Evolutionary conservation across 2,888 invertebrate genomes (phyloP).

Genomic region (Panorpa germanica): DNA sequence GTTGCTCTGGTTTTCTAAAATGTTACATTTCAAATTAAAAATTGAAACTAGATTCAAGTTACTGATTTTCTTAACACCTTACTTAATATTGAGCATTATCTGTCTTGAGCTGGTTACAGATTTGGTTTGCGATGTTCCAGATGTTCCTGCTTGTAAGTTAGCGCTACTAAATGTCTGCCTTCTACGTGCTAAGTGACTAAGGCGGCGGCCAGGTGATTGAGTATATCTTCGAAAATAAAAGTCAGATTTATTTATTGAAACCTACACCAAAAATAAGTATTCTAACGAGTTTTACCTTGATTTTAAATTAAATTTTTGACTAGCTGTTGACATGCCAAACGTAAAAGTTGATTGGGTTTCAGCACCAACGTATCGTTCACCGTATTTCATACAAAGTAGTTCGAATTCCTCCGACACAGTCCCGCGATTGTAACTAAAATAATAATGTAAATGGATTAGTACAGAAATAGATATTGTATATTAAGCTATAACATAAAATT

Average conservation of each 20-base stretch:
- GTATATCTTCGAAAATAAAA: conserved; percentile 20
- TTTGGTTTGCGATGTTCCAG: conserved; percentile 25
- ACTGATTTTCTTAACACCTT: too few relatives aligned
- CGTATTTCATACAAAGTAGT: conserved; percentile 39
- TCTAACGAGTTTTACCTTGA: not conserved
- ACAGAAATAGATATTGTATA: conserved; percentile 7
- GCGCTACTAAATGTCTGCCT: conserved; percentile 60
- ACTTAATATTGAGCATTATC: conserved; percentile 47
- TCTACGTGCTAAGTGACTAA: conserved; percentile 58
- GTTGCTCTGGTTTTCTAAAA: conserved; percentile 2
- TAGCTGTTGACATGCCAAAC: conserved; percentile 28
- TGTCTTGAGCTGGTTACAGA: conserved; percentile 28
- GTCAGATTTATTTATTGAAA: conserved; percentile 2
- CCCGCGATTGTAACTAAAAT: conserved; percentile 49
- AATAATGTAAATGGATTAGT: conserved; percentile 6
- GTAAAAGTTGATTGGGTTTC: conserved; percentile 45
- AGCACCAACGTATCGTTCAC: conserved; percentile 50
- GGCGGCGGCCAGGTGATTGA: conserved; percentile 54
- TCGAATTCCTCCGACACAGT: conserved; percentile 52
- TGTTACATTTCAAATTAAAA: conserved; percentile 1
- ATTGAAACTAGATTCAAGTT: conserved; percentile 4
- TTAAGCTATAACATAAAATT: conserved; percentile 4
- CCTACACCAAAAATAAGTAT: not conserved
- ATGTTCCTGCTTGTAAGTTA: conserved; percentile 29
- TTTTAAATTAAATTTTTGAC: conserved; percentile 26